These are phyloP conservation scores for Xiphorhynchus erythropygius DNA, from an alignment of 2,797 vertebrate species.

Conservation along the genomic window DNA sequence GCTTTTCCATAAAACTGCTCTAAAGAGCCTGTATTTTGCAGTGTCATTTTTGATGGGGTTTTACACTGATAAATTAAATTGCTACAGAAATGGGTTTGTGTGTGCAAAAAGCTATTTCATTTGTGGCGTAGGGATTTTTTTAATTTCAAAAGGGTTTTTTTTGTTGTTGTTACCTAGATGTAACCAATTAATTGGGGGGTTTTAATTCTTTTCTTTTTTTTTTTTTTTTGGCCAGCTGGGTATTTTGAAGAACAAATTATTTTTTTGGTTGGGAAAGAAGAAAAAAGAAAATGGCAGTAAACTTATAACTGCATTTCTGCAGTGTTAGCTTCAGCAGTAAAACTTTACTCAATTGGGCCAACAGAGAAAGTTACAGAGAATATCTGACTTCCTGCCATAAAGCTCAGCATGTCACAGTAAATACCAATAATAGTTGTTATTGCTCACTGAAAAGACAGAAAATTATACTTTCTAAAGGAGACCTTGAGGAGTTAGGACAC, in stretches of 20 bases:
- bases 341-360: background rate
- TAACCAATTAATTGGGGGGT: too few species aligned
- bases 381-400: background rate
- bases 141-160: background rate
- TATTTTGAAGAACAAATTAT: background rate
- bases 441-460: background rate
- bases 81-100: background rate
- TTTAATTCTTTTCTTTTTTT: background rate
- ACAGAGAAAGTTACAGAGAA: background rate
- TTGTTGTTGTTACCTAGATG: too few species aligned
- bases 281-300: background rate
- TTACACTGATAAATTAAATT: background rate
- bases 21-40: background rate
- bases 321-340: background rate
- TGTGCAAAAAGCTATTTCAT: background rate
- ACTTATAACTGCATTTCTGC: background rate
- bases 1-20: background rate
- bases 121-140: background rate
- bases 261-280: background rate
- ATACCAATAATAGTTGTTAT: background rate
- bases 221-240: background rate
- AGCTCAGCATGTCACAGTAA: background rate
- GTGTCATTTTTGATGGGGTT: background rate
- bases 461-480: background rate
- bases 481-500: background rate